Conservation (phyloP, 2,797 vertebrate species). For the Sebastes oblongus region DNA sequence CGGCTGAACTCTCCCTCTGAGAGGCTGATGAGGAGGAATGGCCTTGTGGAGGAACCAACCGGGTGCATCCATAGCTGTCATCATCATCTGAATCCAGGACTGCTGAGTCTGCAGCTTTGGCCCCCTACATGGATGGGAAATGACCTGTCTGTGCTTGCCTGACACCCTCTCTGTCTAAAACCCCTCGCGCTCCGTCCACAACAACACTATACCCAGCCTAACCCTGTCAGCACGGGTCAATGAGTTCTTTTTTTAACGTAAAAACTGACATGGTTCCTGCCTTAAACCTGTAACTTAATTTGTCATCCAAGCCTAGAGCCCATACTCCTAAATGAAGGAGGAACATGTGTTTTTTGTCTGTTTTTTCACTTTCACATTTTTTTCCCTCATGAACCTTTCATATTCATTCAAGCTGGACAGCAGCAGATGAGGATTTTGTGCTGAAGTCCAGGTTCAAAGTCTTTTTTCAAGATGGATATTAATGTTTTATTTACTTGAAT, state of each 20-base stretch:
- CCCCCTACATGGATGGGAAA: conserved; percentile 80
- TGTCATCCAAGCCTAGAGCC: conserved; percentile 10
- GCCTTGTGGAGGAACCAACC: conserved; percentile 70
- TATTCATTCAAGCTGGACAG: neutral
- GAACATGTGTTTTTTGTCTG: neutral
- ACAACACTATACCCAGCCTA: conserved; percentile 20
- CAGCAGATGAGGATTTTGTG: neutral
- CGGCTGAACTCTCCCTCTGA: conserved; percentile 76
- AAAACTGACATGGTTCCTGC: conserved; percentile 15
- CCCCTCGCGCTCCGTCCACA: conserved; percentile 40
- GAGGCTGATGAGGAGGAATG: conserved; percentile 83
- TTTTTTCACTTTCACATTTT: neutral
- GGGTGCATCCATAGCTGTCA: conserved; percentile 82
- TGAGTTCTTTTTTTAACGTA: conserved; percentile 33
- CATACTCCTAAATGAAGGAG: neutral
- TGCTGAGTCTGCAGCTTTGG: conserved; percentile 77
- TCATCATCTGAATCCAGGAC: conserved; percentile 77
- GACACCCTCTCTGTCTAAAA: conserved; percentile 79
- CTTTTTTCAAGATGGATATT: neutral
- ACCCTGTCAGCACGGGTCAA: conserved; percentile 32
- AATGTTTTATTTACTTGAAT: conserved; percentile 20
- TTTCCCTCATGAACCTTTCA: neutral
- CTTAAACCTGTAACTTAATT: conserved; percentile 23
- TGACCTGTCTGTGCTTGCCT: conserved; percentile 77
- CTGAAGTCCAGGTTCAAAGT: neutral